Evolutionary conservation across 2,113 vertebrate species (phyloP), one percentile per base, ranked within the genome.

Genomic region (Aspiorhynchus laticeps): DNA sequence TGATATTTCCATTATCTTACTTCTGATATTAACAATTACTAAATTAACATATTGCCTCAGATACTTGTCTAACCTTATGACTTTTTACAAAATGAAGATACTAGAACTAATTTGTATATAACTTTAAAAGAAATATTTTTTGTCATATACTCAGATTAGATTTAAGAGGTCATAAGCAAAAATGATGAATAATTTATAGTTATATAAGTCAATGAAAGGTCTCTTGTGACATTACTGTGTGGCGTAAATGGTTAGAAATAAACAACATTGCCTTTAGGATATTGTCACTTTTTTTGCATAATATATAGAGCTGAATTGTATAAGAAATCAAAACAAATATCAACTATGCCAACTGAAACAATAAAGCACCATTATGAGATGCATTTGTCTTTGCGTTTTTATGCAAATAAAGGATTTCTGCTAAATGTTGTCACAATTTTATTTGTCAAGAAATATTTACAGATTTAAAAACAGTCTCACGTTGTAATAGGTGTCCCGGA

Each of bases 401-500:
- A 21, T 31, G 14, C 31, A 31, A 78, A 77, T 82, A 7, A 76
- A 21, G 33, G 56, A 73, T 12, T 38, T 41, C 24, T 79, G 41
- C 2, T 41, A 48, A 17, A 21, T 83, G 33, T 59, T 17, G 36
- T 48, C 19, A 6, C 11, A 24, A 51, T 28, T 89, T 87, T 84
- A 89, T 86, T 88, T 74, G 3, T 11, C 51, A 17, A 73, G 26
- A 83, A 51, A 83, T 61, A 86, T 83, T 74, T 79, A 84, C 65
- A 88, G 3, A 17, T 21, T 71, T 33, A 53, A 74, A 71, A 84
- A 71, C 38, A 63, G 38, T 81, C 36, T 26, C n/a, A 36, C 21
- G 2, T 26, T 71, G n/a, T 53, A 38, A 80, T 21, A 38, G 53
- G 36, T 26, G 53, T 80, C 78, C 56, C 8, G 28, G 14, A 31